Evolutionary conservation across 1,140 invertebrate genomes (phyloP), one percentile per base, ranked within the genome.

Genomic region (Cheumatopsyche charites): DNA sequence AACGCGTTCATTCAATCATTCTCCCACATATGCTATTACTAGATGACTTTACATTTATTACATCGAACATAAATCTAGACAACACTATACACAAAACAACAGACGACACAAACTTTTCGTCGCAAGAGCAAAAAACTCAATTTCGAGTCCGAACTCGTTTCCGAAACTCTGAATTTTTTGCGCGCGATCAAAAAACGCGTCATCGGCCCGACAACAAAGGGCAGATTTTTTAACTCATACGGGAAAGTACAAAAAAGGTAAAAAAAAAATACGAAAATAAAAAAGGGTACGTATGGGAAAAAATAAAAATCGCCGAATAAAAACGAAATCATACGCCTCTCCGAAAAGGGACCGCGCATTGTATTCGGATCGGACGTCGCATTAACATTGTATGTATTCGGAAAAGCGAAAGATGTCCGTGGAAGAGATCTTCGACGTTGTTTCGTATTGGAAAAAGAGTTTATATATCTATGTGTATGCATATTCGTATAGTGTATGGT

Each of bases 141-240:
- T 19, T 52, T 13, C 13, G 21, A 58, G 55, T 58, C 25, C 55
- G 55, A 58, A 58, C 55, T 66, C 43, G 63, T 66, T 23, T 43
- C 41, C 63, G 21, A 66, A 66, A 66, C 29, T 47, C 47, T 55
- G 66, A 47, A 68, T 4, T 68, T 68, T 68, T 68, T 68, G 66
- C 66, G 2, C 21, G 12, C 43, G 42, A 23, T 25, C 15, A 68
- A 68, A 68, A 68, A 68, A 66, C 26, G 66, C 66, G 66, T 66
- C 63, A 66, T 23, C 63, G 43, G 42, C 41, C 21, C 41, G 43
- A 66, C 45, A 41, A 68, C 66, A 68, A 68, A 68, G 47, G 66
- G 47, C n/a, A 17, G 15, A 47, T 68, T 68, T 68, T 68, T 66
- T 66, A 11, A 43, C 43, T 15, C 4, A 47, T n/a, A 13, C 55